These are phyloP conservation scores for Lomographa bimaculata DNA, from an alignment of 2,888 invertebrate genomes.

Conservation along the genomic window DNA sequence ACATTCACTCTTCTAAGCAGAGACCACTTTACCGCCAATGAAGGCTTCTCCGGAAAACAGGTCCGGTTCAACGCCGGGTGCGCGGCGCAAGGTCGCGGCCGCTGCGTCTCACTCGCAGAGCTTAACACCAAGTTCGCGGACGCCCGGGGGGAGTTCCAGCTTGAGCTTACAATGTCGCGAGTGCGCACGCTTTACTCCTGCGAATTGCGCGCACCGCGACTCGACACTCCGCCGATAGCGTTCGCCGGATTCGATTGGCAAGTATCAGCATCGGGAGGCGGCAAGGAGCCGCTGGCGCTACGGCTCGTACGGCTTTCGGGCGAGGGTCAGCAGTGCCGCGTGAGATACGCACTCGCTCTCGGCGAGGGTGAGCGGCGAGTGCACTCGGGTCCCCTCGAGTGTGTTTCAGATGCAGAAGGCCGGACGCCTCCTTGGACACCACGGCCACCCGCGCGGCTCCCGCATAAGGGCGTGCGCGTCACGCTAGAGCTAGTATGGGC, in stretches of 20 bases:
- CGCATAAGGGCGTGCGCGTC: slow-evolving; percentile 86
- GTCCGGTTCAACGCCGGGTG: slow-evolving; percentile 87
- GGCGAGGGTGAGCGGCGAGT: slow-evolving; percentile 87
- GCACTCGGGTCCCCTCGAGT: slow-evolving; percentile 88
- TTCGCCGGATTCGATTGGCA: slow-evolving; percentile 94
- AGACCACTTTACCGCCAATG: slow-evolving; percentile 92
- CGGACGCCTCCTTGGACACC: slow-evolving; percentile 89
- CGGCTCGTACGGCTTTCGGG: slow-evolving; percentile 90
- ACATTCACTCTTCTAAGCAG: slow-evolving; percentile 91
- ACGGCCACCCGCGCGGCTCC: slow-evolving; percentile 84
- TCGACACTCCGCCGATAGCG: slow-evolving; percentile 84
- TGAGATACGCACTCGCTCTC: slow-evolving; percentile 87
- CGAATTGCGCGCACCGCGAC: slow-evolving; percentile 85
- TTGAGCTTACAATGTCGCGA: slow-evolving; percentile 90
- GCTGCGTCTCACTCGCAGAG: slow-evolving; percentile 88
- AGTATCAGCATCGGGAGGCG: slow-evolving; percentile 85
- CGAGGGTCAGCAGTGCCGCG: slow-evolving; percentile 91
- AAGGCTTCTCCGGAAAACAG: slow-evolving; percentile 90
- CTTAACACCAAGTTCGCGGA: slow-evolving; percentile 89
- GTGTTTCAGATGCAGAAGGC: slow-evolving; percentile 88
- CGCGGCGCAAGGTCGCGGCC: slow-evolving; percentile 88
- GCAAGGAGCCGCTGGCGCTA: slow-evolving; percentile 79
- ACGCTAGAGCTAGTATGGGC: slow-evolving; percentile 90
- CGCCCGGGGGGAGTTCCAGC: slow-evolving; percentile 90
- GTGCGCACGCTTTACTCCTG: slow-evolving; percentile 89